Conservation (phyloP, 1,140 invertebrate genomes). For the Cephus cinctus region DNA sequence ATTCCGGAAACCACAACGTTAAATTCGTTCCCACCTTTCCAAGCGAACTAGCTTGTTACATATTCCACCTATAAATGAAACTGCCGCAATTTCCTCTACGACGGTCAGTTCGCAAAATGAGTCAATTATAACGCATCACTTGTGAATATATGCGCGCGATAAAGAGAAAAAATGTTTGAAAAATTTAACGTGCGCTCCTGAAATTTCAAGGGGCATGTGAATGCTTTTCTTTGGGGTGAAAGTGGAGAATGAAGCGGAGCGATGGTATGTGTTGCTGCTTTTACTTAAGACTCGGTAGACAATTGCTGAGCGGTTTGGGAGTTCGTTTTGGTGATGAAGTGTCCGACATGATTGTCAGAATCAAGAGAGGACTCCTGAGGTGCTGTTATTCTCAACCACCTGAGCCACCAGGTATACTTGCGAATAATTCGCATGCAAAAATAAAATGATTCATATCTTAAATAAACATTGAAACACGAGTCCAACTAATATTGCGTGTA, state of each 20-base stretch:
- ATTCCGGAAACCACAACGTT: no score
- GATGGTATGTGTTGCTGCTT: slow-evolving; percentile 49
- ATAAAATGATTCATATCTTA: neutral
- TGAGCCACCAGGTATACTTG: slow-evolving; percentile 38
- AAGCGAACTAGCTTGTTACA: no score
- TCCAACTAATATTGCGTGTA: no score
- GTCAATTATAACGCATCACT: neutral
- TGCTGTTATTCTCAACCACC: slow-evolving; percentile 34
- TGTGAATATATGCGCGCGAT: neutral
- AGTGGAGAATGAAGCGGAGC: slow-evolving; percentile 22
- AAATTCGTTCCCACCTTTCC: no score
- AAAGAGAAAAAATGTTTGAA: neutral
- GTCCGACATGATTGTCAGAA: slow-evolving; percentile 43
- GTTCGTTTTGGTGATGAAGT: slow-evolving; percentile 39
- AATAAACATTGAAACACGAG: no score
- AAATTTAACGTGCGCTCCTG: no score
- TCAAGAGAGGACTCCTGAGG: slow-evolving; percentile 39
- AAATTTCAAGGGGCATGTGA: no score
- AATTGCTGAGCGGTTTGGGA: slow-evolving; percentile 40
- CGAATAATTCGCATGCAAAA: neutral
- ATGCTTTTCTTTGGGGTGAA: no score
- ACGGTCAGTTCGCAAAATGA: no score
- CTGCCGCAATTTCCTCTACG: no score
- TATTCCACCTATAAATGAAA: no score
- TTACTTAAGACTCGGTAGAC: slow-evolving; percentile 41